These are phyloP conservation scores for Struthio camelus DNA, from an alignment of 2,113 vertebrate species.

Conservation along the genomic window DNA sequence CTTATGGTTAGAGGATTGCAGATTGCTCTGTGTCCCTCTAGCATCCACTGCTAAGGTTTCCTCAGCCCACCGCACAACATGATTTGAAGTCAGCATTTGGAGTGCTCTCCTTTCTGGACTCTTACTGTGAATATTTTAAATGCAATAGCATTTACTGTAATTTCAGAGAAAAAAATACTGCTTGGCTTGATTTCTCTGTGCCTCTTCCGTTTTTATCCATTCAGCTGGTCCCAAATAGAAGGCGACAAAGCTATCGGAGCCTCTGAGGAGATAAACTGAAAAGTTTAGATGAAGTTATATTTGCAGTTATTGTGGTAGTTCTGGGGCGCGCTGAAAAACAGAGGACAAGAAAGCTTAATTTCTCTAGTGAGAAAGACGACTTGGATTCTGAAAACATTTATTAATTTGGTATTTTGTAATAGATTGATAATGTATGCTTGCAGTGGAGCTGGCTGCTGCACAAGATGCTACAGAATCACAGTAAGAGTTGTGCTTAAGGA, in stretches of 20 bases:
- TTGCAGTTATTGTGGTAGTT: not conserved
- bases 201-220: not conserved
- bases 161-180: not conserved
- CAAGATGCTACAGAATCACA: not conserved
- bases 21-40: not conserved
- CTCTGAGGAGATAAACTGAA: not conserved
- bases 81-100: not conserved
- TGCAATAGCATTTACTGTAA: not conserved
- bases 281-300: not conserved
- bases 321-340: not conserved
- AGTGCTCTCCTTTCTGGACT: not conserved
- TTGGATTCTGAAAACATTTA: not conserved
- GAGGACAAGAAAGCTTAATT: not conserved
- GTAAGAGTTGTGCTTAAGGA: not conserved
- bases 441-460: not conserved
- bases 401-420: not conserved
- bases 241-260: not conserved
- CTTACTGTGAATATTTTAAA: not conserved
- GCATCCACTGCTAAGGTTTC: not conserved
- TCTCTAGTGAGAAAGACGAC: not conserved
- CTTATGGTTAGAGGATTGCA: not conserved
- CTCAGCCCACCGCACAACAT: rapidly evolving
- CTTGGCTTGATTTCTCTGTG: not conserved
- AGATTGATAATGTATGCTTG: not conserved
- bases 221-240: not conserved